Evolutionary conservation across 2,113 vertebrate species (phyloP).

Genomic region (Toxotes jaculatrix): DNA sequence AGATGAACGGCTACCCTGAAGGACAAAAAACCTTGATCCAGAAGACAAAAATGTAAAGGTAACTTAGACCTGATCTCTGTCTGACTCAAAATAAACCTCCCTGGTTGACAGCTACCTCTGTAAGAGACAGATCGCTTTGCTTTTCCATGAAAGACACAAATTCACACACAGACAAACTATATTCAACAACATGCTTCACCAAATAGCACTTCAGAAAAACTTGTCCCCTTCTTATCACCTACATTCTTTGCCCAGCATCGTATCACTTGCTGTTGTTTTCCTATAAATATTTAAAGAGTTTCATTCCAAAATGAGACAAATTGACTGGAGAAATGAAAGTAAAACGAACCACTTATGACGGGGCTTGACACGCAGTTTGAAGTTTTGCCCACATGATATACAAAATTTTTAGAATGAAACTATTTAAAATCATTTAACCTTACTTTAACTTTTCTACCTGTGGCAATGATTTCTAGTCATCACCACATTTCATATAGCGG

Average conservation of each 20-base stretch:
- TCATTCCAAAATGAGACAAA: slow-evolving; percentile 32
- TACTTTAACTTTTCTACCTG: slow-evolving; percentile 36
- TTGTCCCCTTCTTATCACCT: neutral
- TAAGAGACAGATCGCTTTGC: neutral
- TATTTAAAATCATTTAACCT: slow-evolving; percentile 49
- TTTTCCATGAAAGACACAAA: slow-evolving; percentile 49
- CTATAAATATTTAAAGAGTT: slow-evolving; percentile 6
- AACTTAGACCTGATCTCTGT: slow-evolving; percentile 19
- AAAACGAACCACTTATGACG: neutral
- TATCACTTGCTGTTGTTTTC: slow-evolving; percentile 34
- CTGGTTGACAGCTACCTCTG: slow-evolving; percentile 25
- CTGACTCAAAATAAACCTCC: slow-evolving; percentile 30
- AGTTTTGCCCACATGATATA: neutral
- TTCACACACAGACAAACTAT: slow-evolving; percentile 60
- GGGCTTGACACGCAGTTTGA: too few species aligned
- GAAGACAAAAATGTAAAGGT: slow-evolving; percentile 39
- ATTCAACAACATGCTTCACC: slow-evolving; percentile 62
- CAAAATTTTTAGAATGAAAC: slow-evolving; percentile 38
- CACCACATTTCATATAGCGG: slow-evolving; percentile 27
- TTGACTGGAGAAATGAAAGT: neutral
- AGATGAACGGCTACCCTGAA: slow-evolving; percentile 31
- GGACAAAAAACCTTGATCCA: slow-evolving; percentile 37
- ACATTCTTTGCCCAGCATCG: slow-evolving; percentile 9
- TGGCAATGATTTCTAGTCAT: slow-evolving; percentile 39
- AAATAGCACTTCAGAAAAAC: slow-evolving; percentile 50